phyloP scores from a whole-genome alignment of 1,140 invertebrate species.

The Bombus affinis region DNA sequence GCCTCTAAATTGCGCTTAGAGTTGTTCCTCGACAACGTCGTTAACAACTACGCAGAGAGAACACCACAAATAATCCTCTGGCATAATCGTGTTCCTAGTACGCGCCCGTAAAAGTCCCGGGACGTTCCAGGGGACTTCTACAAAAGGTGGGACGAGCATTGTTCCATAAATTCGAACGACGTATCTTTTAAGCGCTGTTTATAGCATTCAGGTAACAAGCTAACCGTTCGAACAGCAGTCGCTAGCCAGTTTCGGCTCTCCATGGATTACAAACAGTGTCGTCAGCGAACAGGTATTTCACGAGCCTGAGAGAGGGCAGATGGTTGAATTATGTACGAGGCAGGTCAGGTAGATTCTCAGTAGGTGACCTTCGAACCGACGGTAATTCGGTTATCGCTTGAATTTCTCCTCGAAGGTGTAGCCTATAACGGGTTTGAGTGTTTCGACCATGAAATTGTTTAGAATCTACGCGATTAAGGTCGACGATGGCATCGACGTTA shows the following conservation, averaged over 20 bases:
- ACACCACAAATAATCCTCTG: neutral
- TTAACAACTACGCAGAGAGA: neutral
- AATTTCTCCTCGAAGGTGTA: neutral
- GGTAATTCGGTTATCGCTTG: slow-evolving; percentile 27
- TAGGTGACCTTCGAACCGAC: slow-evolving; percentile 22
- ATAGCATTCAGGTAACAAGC: slow-evolving; percentile 39
- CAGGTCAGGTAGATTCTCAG: slow-evolving; percentile 20
- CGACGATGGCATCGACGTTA: neutral
- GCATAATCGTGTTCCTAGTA: slow-evolving; percentile 12
- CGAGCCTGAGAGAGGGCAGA: neutral
- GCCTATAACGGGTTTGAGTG: neutral
- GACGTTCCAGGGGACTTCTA: neutral
- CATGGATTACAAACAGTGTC: slow-evolving; percentile 32
- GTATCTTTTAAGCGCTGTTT: slow-evolving; percentile 28
- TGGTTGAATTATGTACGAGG: slow-evolving; percentile 1
- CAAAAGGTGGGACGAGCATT: neutral
- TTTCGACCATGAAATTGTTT: neutral
- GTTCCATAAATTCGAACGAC: slow-evolving; percentile 25
- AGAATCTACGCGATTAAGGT: neutral
- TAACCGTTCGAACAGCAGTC: neutral
- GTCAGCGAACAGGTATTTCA: slow-evolving; percentile 34
- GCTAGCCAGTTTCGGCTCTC: slow-evolving; percentile 15
- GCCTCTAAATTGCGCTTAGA: neutral
- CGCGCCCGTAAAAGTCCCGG: neutral
- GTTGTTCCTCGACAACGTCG: too few relatives aligned